Base-by-base conservation (phyloP, 2,888 invertebrate genomes). In the Hypomecis punctinalis region DNA sequence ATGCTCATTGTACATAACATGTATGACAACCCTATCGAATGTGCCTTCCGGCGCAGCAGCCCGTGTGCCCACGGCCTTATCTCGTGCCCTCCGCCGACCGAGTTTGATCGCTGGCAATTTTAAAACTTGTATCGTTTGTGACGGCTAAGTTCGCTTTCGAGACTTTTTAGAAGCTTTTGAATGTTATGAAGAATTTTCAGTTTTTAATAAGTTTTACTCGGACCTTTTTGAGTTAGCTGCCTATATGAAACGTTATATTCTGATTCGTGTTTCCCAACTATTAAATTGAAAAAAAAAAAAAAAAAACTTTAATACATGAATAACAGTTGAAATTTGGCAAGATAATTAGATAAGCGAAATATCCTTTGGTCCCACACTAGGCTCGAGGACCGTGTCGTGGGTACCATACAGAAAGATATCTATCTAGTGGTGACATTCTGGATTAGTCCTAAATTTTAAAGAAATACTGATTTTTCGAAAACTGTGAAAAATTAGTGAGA, bases 31-130 rank as follows among this genome's bases (percentile, higher is more conserved):
- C 55, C 55, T 51, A 37, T 6, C 81, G 84, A 84, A 84, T 80
- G 77, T 69, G 62, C 64, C 79, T 81, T 82, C 84, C 84, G 79
- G 47, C 46, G 6, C 36, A 9, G 37, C 48, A 37, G 39, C 53
- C 77, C 57, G 61, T 57, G 55, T 52, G 58, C 48, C n/a, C 56
- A 33, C 48, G 48, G 56, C 73, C 78, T 82, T 84, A 83, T 83
- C 83, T 78, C 75, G 78, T 77, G 75, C 76, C 64, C 66, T 70
- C 71, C 62, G 63, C 69, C 68, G 71, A 68, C 66, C 74, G 81
- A 79, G 81, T 84, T 83, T 78, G 81, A 81, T 80, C 80, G 77
- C 72, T 70, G 68, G 67, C 69, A 77, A 82, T 79, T 82, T 82
- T 77, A 74, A 81, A 81, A 81, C 71, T 79, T 74, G 76, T 76